Evolutionary conservation across 2,113 vertebrate genomes (phyloP), one percentile per base, ranked within the genome.

Genomic region (Melanostigma gelatinosum): DNA sequence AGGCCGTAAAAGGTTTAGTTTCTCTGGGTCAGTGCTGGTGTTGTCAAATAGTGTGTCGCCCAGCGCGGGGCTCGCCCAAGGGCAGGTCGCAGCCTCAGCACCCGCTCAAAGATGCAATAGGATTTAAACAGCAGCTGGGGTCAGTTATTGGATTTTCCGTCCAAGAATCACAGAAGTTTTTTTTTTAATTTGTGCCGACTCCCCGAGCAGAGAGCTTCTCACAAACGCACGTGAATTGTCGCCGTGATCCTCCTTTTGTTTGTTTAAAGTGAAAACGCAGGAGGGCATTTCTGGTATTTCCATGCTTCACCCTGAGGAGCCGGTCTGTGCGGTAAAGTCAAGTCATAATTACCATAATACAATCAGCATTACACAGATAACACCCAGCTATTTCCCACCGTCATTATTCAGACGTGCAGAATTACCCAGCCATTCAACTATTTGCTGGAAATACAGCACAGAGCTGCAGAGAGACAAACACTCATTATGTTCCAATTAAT

Each of bases 401-500:
- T 82, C 79, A 84, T 89, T 85, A 82, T 75, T 74, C 80, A 79
- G 77, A 79, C 82, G 52, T 54, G 40, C 77, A 86, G 74, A 90
- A 71, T 79, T 86, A 89, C 38, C 84, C 86, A 89, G 85, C 91
- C 90, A 78, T 89, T 88, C 63, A 82, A 64, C 80, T 82, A 72
- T 87, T 91, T 80, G 77, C 79, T 62, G 68, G 68, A 77, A 86
- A 87, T 60, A 76, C 77, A 72, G 64, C 4, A 3, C 81, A 66
- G 60, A 72, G 77, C 87, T 54, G 65, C 75, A 58, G 66, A 78
- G 80, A 90, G 82, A 87, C 87, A 91, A 89, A 91, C 74, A 80
- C 75, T 92, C 86, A 92, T 93, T 92, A 91, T 90, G 87, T 89
- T 91, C 83, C 85, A 90, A 93, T 91, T 94, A 90, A 92, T 81